phyloP scores from a whole-genome alignment of 2,113 vertebrate genomes.

The Gobiocypris rarus region DNA sequence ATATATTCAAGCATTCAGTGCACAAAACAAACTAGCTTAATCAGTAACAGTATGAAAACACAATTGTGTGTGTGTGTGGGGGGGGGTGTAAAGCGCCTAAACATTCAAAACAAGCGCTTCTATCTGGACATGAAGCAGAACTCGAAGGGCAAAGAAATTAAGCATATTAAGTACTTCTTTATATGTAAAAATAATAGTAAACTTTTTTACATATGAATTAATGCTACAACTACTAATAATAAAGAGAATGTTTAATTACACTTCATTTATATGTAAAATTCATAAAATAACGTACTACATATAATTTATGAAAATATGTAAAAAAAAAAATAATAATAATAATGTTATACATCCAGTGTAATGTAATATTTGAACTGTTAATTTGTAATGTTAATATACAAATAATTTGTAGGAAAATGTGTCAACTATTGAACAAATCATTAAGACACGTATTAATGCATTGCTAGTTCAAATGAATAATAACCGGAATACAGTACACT shows the following conservation, averaged over 20 bases:
- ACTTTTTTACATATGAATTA: too few species aligned
- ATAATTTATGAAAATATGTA: not conserved
- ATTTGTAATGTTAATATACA: too few species aligned
- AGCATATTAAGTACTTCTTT: too few species aligned
- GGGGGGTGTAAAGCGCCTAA: constrained; percentile 88
- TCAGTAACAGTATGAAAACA: not conserved
- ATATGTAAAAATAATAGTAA: too few species aligned
- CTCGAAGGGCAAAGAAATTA: constrained; percentile 89
- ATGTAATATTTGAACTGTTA: too few species aligned
- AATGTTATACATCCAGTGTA: too few species aligned
- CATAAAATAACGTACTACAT: not conserved
- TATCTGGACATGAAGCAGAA: constrained; percentile 92
- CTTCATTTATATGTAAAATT: not conserved
- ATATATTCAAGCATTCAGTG: not conserved
- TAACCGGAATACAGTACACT: not conserved
- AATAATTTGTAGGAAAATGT: too few species aligned
- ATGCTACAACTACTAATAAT: too few species aligned
- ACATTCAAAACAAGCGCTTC: constrained; percentile 93
- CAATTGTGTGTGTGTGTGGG: too few species aligned
- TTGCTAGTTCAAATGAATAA: not conserved
- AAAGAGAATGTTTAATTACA: not conserved
- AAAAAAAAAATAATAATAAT: not conserved
- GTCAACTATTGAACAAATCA: not conserved
- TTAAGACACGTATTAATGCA: not conserved
- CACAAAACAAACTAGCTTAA: not conserved